Percentiles rank a stretch among this genome's conserved stretches.
Evolutionary conservation across 2,888 invertebrate genomes (phyloP).

Genomic region (Coecobrya sp.): DNA sequence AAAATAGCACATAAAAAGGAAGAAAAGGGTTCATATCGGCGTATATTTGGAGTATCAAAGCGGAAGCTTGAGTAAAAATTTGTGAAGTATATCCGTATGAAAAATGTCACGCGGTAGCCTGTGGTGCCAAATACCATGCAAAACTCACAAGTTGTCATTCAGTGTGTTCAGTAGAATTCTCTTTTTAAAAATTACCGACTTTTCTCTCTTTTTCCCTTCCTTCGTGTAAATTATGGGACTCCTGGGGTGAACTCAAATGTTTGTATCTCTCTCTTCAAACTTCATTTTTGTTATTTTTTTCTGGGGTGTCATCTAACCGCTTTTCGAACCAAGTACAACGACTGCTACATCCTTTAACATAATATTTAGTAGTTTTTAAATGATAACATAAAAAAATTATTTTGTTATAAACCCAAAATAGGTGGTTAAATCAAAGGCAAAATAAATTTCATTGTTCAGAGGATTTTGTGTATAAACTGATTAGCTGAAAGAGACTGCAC

Average conservation of each 20-base stretch:
- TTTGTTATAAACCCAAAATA: too few species aligned
- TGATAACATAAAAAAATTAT: too few species aligned
- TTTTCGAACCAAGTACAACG: background rate
- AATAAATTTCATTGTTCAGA: too few species aligned
- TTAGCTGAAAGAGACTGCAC: constrained; percentile 6
- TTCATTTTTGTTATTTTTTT: constrained; percentile 47
- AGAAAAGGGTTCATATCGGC: constrained; percentile 61
- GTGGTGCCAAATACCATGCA: constrained; percentile 79
- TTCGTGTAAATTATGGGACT: constrained; percentile 80
- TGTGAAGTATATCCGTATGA: constrained; percentile 23
- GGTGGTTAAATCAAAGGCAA: too few species aligned
- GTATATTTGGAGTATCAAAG: constrained; percentile 52
- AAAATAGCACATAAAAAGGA: constrained; percentile 69
- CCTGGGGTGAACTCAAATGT: constrained; percentile 75
- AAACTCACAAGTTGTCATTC: constrained; percentile 81
- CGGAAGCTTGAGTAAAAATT: constrained; percentile 37
- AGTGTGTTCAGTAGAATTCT: constrained; percentile 66
- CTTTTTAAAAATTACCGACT: constrained; percentile 77
- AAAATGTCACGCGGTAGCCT: constrained; percentile 59
- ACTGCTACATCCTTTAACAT: too few species aligned
- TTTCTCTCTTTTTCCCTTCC: constrained; percentile 43
- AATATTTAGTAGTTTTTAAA: too few species aligned
- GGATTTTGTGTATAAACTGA: constrained; percentile 40
- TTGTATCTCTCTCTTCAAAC: constrained; percentile 48
- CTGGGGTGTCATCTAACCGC: constrained; percentile 41